Percentiles rank a stretch among this genome's conserved stretches.
Conservation (phyloP, 2,113 vertebrate genomes). For the Spheniscus mendiculus region DNA sequence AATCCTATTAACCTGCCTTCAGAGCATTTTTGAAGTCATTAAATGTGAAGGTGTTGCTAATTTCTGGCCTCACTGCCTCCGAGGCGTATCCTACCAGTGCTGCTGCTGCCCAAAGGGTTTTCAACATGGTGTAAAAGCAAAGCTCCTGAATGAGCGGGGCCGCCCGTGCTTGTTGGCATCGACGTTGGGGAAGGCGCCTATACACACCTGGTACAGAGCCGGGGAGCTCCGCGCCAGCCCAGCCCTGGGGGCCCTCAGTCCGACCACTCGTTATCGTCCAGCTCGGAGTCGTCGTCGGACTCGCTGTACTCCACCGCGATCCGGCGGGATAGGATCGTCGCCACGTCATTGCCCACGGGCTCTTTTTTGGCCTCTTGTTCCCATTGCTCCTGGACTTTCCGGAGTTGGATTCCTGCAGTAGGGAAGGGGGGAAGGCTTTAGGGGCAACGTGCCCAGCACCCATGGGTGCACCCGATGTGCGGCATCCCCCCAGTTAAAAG, state of each 20-base stretch:
- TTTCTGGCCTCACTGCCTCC: neutral
- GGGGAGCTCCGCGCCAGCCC: neutral
- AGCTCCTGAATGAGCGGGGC: slow-evolving; percentile 35
- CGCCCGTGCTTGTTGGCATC: neutral
- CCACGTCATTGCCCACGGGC: slow-evolving; percentile 91
- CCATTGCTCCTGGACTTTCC: slow-evolving; percentile 93
- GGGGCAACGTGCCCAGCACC: fast-evolving
- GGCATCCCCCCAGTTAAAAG: neutral
- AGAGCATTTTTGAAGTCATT: neutral
- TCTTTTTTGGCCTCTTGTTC: slow-evolving; percentile 93
- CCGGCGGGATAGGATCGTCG: slow-evolving; percentile 90
- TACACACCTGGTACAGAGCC: slow-evolving; percentile 18
- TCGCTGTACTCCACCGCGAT: slow-evolving; percentile 95
- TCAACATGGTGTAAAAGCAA: slow-evolving; percentile 60
- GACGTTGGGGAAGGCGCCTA: neutral
- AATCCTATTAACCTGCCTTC: neutral
- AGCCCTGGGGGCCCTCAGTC: slow-evolving; percentile 71
- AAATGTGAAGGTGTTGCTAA: neutral
- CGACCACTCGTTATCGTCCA: slow-evolving; percentile 94
- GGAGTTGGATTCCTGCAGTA: slow-evolving; percentile 86
- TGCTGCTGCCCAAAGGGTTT: slow-evolving; percentile 22
- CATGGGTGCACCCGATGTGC: fast-evolving
- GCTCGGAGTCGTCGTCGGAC: slow-evolving; percentile 92
- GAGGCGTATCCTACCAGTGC: slow-evolving; percentile 22
- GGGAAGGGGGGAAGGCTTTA: neutral